Base-by-base conservation (phyloP, 2,113 vertebrate genomes). In the Galbula dea region DNA sequence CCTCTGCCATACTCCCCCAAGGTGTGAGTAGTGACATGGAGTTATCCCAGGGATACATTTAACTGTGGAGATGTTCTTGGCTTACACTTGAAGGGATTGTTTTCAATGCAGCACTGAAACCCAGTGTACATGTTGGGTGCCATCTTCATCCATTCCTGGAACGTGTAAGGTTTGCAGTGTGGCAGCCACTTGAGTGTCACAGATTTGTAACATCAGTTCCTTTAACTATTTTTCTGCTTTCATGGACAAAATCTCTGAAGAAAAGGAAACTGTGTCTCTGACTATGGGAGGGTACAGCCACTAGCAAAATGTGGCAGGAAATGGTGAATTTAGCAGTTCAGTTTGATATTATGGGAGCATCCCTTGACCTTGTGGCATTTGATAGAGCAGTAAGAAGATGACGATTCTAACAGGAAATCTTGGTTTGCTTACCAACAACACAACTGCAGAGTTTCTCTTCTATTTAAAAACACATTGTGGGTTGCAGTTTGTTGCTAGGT, bases 401-500 rank as follows among this genome's bases (percentile, higher is more conserved):
- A 24, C 49, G 15, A 80, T 87, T 91, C 46, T 18, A 23, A 30
- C 15, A 52, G 23, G 24, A 67, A 48, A 91, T 71, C 41, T 88
- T 68, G 21, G 65, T 89, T 66, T 1, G 3, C 69, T 95, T 87
- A 32, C 67, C 87, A 83, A 4, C 52, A 79, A 6, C 67, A 78
- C 39, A 84, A 49, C 20, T n/a, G 67, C 65, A 34, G 62, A 90
- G 86, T 85, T 88, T 78, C 43, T 96, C 77, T 52, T 46, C 82
- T 85, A 24, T 96, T 96, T 86, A 85, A 90, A 90, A 83, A 29
- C 66, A 48, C 43, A 21, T 88, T 52, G 43, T 27, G 8, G 94
- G 72, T 72, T 89, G 46, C 27, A 62, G 86, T 93, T 90, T 73
- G 93, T 98, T 98, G 97, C 97, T 97, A 96, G 92, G 97, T 65